These are phyloP conservation scores for Seriola aureovittata DNA, from an alignment of 2,113 vertebrate genomes.

Conservation along the genomic window DNA sequence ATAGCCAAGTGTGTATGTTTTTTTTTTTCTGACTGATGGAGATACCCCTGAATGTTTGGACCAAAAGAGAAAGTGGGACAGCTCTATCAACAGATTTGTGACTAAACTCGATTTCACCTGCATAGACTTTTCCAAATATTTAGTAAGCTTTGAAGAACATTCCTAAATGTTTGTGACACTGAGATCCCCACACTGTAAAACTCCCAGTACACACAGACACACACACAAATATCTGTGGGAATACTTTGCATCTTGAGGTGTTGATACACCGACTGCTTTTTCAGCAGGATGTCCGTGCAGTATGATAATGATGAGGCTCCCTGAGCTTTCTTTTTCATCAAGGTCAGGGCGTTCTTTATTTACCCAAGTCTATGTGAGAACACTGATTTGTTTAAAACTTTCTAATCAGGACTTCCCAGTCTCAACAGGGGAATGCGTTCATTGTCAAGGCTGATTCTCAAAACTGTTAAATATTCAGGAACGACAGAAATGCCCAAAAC, in stretches of 20 bases:
- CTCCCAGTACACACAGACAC: not conserved
- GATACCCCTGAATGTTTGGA: constrained; percentile 9
- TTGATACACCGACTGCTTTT: not conserved
- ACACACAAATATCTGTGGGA: not conserved
- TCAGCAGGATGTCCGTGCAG: not conserved
- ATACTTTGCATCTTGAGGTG: constrained; percentile 11
- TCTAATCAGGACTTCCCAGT: constrained; percentile 26
- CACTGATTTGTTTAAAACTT: constrained; percentile 22
- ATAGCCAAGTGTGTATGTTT: not conserved
- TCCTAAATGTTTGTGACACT: constrained; percentile 45
- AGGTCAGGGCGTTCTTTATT: constrained; percentile 41
- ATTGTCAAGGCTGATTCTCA: constrained; percentile 22
- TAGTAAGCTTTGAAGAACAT: constrained; percentile 35
- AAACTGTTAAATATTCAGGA: not conserved
- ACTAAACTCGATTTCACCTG: not conserved
- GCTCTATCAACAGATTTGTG: constrained; percentile 36
- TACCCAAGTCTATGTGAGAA: constrained; percentile 25
- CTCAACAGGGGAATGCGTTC: not conserved
- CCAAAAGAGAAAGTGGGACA: not conserved
- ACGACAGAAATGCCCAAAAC: not conserved
- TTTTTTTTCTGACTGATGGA: not conserved
- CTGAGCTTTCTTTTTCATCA: constrained; percentile 9
- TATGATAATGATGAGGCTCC: not conserved
- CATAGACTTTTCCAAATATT: constrained; percentile 58
- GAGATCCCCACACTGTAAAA: constrained; percentile 8